Evolutionary conservation across 2,888 invertebrate genomes (phyloP).

Genomic region (Athrips mouffetella): DNA sequence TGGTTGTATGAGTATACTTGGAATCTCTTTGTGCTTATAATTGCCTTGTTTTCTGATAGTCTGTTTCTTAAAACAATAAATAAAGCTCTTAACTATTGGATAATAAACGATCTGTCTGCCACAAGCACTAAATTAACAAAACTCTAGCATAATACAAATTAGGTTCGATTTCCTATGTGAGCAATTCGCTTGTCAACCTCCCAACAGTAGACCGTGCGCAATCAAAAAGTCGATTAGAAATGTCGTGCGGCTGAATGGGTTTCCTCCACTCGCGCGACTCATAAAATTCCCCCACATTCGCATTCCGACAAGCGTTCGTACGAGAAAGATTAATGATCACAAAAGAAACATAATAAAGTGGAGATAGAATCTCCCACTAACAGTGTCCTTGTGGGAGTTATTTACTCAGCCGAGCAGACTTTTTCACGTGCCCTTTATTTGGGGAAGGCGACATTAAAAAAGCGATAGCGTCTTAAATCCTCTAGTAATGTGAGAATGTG

Average conservation of each 20-base stretch:
- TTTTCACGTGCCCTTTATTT: slow-evolving; percentile 71
- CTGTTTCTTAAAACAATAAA: slow-evolving; percentile 1
- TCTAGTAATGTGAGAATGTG: slow-evolving; percentile 1
- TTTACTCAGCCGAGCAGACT: slow-evolving; percentile 69
- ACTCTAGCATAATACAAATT: slow-evolving; percentile 6
- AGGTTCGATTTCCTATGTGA: slow-evolving; percentile 43
- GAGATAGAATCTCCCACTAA: slow-evolving; percentile 78
- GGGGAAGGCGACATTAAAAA: slow-evolving; percentile 45
- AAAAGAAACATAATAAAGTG: slow-evolving; percentile 79
- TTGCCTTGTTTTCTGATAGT: not conserved
- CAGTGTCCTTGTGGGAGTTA: slow-evolving; percentile 78
- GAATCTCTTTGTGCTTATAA: no score
- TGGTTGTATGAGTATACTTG: no score
- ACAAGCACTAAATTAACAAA: not conserved
- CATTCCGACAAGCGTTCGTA: slow-evolving; percentile 79
- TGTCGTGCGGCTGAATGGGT: slow-evolving; percentile 73
- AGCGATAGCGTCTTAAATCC: slow-evolving; percentile 24
- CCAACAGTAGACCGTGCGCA: slow-evolving; percentile 61
- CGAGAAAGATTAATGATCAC: slow-evolving; percentile 79
- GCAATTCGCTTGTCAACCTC: slow-evolving; percentile 50
- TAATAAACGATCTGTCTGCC: slow-evolving; percentile 1
- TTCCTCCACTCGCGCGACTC: slow-evolving; percentile 72
- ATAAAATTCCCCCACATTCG: slow-evolving; percentile 79
- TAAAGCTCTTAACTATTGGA: not conserved
- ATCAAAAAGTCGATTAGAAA: slow-evolving; percentile 79